Evolutionary conservation across 2,797 vertebrate species (phyloP).

Genomic region (Chrysocyon brachyurus): DNA sequence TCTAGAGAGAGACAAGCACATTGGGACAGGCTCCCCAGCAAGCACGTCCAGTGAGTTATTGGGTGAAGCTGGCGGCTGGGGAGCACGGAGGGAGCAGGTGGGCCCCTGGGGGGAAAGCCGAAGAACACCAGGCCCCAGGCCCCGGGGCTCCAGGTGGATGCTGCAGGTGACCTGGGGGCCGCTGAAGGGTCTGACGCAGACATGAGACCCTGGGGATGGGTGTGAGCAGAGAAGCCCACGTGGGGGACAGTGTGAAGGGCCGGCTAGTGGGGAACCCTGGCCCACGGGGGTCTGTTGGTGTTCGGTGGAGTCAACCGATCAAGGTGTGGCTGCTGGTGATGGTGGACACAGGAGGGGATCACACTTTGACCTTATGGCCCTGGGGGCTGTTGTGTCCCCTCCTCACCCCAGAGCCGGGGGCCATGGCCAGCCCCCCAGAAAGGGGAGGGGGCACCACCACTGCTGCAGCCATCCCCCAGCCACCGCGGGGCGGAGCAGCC

Average conservation of each 20-base stretch:
- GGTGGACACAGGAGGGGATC: neutral
- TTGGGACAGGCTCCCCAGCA: neutral
- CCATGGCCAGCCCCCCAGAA: neutral
- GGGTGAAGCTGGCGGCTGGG: neutral
- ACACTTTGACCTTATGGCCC: neutral
- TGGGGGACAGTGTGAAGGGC: neutral
- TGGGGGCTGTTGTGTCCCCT: too few relatives aligned
- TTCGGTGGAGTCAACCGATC: neutral
- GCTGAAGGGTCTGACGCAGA: neutral
- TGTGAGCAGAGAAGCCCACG: neutral
- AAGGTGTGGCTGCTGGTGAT: neutral
- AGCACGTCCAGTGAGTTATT: neutral
- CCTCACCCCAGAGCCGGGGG: neutral
- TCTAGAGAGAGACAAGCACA: neutral
- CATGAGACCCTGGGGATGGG: accelerated
- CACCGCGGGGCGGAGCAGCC: neutral
- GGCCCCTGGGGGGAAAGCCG: too few relatives aligned
- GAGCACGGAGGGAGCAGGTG: accelerated
- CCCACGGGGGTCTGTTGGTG: accelerated
- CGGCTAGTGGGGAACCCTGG: neutral
- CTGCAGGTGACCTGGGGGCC: neutral
- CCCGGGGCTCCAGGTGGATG: neutral
- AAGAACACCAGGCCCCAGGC: too few relatives aligned
- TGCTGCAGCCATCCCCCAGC: neutral
- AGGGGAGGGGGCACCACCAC: neutral